Conservation (phyloP, 2,113 vertebrate species). For the Atlantisia rogersi region DNA sequence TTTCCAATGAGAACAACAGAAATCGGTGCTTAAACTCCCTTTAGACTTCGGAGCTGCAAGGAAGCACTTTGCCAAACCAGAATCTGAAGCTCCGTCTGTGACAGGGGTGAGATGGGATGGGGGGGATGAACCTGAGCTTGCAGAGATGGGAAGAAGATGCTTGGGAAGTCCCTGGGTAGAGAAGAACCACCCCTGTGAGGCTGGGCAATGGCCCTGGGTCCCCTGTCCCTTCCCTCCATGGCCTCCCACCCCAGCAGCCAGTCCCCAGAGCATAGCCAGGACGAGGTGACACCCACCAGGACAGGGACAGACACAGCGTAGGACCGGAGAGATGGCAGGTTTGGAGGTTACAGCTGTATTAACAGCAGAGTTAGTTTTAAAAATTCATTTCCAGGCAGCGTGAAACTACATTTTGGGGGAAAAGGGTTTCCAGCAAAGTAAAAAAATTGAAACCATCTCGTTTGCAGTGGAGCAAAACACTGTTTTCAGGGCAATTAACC, state of each 20-base stretch:
- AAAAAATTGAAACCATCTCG: not conserved
- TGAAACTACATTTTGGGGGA: not conserved
- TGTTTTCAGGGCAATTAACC: slow-evolving; percentile 31
- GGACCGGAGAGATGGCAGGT: fast-evolving
- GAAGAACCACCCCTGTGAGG: fast-evolving
- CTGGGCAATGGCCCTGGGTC: not conserved
- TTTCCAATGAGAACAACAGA: not conserved
- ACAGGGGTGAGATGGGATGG: not conserved
- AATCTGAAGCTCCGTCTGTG: not conserved
- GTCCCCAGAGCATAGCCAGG: not conserved
- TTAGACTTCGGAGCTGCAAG: not conserved
- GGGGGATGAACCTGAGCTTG: not conserved
- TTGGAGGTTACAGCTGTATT: not conserved
- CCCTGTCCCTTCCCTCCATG: not conserved
- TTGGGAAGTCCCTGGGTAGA: not conserved
- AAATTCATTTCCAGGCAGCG: not conserved
- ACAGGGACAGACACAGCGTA: not conserved
- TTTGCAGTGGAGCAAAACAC: not conserved
- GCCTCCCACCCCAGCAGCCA: not conserved
- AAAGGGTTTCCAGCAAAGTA: not conserved
- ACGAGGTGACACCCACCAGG: not conserved
- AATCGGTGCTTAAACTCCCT: not conserved
- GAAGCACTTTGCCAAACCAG: not conserved
- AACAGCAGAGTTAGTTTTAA: not conserved
- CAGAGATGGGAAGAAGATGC: not conserved